phyloP scores from a whole-genome alignment of 2,797 vertebrate species.

The Scolopax bukidnonensis region DNA sequence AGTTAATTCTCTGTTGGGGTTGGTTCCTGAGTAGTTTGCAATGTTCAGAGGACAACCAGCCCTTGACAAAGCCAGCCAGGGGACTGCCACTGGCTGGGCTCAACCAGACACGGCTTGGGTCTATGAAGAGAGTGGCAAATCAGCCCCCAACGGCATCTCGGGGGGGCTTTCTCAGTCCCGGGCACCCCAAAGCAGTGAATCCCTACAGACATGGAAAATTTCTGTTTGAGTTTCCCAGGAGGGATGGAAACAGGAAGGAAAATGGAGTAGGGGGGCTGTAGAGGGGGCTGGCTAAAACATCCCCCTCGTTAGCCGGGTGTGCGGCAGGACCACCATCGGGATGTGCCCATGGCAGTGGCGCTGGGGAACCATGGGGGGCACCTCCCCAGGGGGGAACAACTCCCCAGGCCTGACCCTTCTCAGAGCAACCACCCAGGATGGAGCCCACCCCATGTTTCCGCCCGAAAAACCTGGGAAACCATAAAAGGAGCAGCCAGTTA shows the following conservation, averaged over 20 bases:
- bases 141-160: background rate
- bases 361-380: background rate
- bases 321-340: no score
- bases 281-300: background rate
- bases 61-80: background rate
- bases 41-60: background rate
- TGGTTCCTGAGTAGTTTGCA: background rate
- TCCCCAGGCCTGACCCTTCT: background rate
- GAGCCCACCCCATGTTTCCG: background rate
- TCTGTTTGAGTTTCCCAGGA: background rate
- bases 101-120: background rate
- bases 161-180: background rate
- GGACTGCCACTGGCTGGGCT: background rate
- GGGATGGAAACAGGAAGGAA: fast-evolving
- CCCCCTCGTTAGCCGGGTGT: fast-evolving
- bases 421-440: fast-evolving
- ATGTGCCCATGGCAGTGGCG: background rate
- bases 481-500: background rate
- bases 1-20: background rate
- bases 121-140: background rate
- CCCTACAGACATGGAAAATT: background rate
- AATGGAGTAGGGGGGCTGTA: background rate
- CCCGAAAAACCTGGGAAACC: fast-evolving
- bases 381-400: fast-evolving
- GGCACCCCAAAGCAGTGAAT: background rate